Evolutionary conservation across 2,113 vertebrate genomes (phyloP).

Genomic region (Leptodactylus fuscus): DNA sequence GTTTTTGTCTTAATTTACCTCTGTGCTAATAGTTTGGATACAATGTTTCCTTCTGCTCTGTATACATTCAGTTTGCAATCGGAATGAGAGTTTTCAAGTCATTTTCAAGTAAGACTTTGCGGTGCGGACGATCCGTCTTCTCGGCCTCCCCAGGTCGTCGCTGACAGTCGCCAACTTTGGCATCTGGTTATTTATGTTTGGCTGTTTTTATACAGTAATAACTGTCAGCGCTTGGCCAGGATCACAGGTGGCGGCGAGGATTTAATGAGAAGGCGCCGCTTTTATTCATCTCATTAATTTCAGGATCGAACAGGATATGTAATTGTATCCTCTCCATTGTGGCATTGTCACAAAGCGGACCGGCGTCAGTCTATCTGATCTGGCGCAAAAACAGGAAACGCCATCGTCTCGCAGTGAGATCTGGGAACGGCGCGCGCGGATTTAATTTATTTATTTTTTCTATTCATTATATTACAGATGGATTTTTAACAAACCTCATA

Average conservation of each 20-base stretch:
- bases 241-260: slow-evolving; percentile 23
- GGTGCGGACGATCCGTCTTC: background rate
- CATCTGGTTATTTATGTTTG: background rate
- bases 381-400: background rate
- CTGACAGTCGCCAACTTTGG: background rate
- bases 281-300: slow-evolving; percentile 45
- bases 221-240: slow-evolving; percentile 1
- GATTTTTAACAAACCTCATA: slow-evolving; percentile 31
- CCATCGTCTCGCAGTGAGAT: background rate
- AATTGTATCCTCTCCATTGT: background rate
- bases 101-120: no score
- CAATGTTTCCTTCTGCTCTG: no score
- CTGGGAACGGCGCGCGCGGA: background rate
- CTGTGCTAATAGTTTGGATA: no score
- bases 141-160: background rate
- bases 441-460: background rate
- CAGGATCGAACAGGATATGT: background rate
- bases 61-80: no score
- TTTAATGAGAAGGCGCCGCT: background rate
- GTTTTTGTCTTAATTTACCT: no score
- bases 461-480: slow-evolving; percentile 15
- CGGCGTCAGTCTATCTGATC: background rate
- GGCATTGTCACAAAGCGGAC: background rate
- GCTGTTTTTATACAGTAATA: background rate
- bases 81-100: background rate